phyloP scores from a whole-genome alignment of 2,113 vertebrate species.

The Phyllostomus discolor region DNA sequence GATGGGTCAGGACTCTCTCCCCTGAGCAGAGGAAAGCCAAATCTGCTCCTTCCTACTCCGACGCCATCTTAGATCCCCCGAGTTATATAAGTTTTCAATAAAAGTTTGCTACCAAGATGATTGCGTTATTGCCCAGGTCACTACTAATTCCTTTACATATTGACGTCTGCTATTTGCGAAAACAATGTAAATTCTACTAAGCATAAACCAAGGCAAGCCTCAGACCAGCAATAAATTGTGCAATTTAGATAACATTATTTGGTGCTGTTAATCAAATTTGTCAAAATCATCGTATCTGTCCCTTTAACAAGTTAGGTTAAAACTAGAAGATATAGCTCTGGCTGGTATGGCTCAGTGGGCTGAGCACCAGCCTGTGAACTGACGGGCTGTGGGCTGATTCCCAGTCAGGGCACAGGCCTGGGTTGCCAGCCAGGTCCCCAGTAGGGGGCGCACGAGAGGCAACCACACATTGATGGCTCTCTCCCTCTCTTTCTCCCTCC shows the following conservation, averaged over 20 bases:
- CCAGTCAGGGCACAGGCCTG: no score
- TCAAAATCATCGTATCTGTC: constrained; percentile 64
- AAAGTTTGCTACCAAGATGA: constrained; percentile 70
- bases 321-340: constrained; percentile 57
- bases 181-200: constrained; percentile 55
- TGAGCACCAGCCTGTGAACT: no score
- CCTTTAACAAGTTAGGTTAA: constrained; percentile 59
- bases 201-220: constrained; percentile 63
- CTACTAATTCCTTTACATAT: not conserved
- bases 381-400: no score
- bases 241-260: constrained; percentile 63
- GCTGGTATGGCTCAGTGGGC: no score
- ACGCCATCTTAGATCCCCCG: no score
- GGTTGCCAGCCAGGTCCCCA: no score
- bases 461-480: no score
- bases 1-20: no score
- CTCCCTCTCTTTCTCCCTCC: no score
- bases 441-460: no score
- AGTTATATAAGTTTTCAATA: constrained; percentile 70
- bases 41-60: no score
- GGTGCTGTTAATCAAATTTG: constrained; percentile 72
- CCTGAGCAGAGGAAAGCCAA: no score
- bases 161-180: constrained; percentile 45
- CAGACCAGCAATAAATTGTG: constrained; percentile 80
- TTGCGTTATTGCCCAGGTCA: not conserved